A percentile compares a stretch with the other conserved stretches of the same genome.
These are phyloP conservation scores for Paracentrotus lividus DNA, from an alignment of 53 echinoderm and acorn worm species.

Conservation along the genomic window DNA sequence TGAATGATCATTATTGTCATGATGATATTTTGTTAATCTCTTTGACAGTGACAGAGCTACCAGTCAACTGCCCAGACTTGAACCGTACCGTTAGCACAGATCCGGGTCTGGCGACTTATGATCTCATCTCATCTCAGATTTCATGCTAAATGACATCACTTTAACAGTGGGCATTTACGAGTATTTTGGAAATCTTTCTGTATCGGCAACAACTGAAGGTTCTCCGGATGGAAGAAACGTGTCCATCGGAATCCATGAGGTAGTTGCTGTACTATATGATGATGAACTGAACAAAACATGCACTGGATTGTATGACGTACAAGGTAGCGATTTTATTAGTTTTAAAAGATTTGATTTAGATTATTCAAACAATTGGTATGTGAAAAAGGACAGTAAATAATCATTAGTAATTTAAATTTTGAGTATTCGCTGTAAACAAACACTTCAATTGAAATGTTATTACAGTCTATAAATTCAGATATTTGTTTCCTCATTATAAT, in stretches of 20 bases:
- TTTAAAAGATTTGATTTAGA: too few relatives aligned
- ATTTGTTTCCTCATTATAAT: too few relatives aligned
- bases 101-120: background rate
- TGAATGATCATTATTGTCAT: too few relatives aligned
- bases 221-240: background rate
- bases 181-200: background rate
- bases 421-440: too few relatives aligned
- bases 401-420: too few relatives aligned
- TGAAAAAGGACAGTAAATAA: too few relatives aligned
- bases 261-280: background rate
- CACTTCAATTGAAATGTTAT: too few relatives aligned
- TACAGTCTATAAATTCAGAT: too few relatives aligned
- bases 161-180: background rate
- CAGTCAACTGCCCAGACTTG: slow-evolving; percentile 27
- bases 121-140: background rate
- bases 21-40: background rate
- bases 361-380: too few relatives aligned
- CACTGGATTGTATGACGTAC: background rate
- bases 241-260: slow-evolving; percentile 12
- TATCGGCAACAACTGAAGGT: background rate
- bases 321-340: too few relatives aligned
- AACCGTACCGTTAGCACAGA: background rate
- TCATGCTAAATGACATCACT: background rate
- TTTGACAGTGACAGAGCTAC: slow-evolving; percentile 10
- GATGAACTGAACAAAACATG: slow-evolving; percentile 1